Percentiles rank a stretch among this genome's conserved stretches.
Evolutionary conservation across 2,113 vertebrate species (phyloP).

Genomic region (Mohoua ochrocephala): DNA sequence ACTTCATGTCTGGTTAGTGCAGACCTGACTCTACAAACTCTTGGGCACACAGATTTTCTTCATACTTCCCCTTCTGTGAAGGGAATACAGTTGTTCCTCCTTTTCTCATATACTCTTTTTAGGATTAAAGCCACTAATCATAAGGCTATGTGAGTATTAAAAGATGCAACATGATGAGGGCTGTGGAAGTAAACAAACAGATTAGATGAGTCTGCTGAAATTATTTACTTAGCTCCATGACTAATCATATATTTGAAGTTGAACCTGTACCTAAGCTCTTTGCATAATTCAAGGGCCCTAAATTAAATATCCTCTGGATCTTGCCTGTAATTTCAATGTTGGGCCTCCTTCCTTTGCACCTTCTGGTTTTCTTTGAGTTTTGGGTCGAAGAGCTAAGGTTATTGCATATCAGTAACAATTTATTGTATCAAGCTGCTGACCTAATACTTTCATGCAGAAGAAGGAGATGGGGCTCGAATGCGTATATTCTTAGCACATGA

Average conservation of each 20-base stretch:
- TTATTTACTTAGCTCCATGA: constrained; percentile 38
- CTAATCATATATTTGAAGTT: constrained; percentile 47
- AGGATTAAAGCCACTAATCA: not conserved
- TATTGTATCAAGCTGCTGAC: not conserved
- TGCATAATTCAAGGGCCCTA: not conserved
- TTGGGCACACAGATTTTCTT: not conserved
- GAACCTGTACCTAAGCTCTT: not conserved
- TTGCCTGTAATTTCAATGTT: not conserved
- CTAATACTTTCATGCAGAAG: not conserved
- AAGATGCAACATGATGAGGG: not conserved
- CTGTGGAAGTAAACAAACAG: not conserved
- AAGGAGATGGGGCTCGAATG: not conserved
- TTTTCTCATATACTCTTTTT: not conserved
- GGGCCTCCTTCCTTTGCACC: not conserved
- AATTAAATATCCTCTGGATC: not conserved
- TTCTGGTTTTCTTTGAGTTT: not conserved
- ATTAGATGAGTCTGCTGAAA: constrained; percentile 55
- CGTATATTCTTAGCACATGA: not conserved
- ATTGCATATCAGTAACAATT: not conserved
- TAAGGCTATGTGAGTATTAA: not conserved
- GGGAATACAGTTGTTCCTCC: not conserved
- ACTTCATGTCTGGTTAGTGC: not conserved
- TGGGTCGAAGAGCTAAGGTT: not conserved
- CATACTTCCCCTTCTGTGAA: not conserved
- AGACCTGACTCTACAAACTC: not conserved